Base-by-base conservation (phyloP, 2,797 vertebrate species). In the Apogon talboti region DNA sequence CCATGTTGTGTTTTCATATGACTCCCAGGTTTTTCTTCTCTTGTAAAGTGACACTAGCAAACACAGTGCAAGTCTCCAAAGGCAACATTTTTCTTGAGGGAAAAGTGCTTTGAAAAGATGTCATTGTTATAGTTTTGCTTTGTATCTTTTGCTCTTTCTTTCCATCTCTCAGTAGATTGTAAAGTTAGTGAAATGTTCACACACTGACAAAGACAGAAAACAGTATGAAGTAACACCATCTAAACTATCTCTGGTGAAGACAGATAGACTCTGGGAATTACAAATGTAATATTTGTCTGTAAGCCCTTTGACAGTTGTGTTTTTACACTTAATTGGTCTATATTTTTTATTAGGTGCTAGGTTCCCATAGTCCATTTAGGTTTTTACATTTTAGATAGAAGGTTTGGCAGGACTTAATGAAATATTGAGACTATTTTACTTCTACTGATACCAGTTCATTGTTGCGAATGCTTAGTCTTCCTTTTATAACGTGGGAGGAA, bases 41-140 rank as follows among this genome's bases (percentile, higher is more conserved):
- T 69, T 61, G 73, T 82, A 78, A 86, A 75, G 71, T 76, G 77
- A 82, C 81, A 83, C 71, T 54, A 58, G 59, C 58, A 79, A 80
- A 79, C 76, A 78, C 66, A 65, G 66, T 72, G 24, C 43, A 65
- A 70, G 30, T 64, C 74, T 85, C 78, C 42, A 48, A 83, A 83
- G 74, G 62, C 71, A 71, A 74, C 15, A 41, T 21, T 28, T 73
- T 75, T 65, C 61, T 74, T 65, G 46, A 55, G 49, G 64, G 46
- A 48, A 18, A 73, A 79, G 66, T 11, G 9, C 40, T 78, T 80
- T 84, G 19, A 84, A 80, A 79, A 74, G 71, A 80, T 66, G 77
- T 79, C 66, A 73, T 76, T 84, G 78, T 87, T 79, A 79, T 52
- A 45, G 62, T 65, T 60, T 60, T 44, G 57, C 64, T 79, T 87